A percentile compares a stretch with the other conserved stretches of the same genome.
Conservation (phyloP, 2,797 vertebrate genomes). For the Lithobates pipiens region DNA sequence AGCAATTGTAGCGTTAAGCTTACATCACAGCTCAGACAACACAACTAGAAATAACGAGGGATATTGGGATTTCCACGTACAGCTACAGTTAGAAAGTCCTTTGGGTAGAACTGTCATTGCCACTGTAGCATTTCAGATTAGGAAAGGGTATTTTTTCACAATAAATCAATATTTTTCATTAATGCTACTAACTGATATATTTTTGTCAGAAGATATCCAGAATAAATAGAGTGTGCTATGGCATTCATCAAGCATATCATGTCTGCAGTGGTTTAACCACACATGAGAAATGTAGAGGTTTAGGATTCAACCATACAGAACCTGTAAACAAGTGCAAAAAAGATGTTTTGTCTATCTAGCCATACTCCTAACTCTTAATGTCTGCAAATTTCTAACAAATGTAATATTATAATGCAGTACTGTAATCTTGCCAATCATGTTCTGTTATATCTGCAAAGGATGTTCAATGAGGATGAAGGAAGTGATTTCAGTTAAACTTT, state of each 20-base stretch:
- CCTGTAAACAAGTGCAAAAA: background rate
- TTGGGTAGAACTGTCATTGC: slow-evolving; percentile 21
- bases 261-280: slow-evolving; percentile 3
- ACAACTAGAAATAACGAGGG: background rate
- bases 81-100: background rate
- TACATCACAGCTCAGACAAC: background rate
- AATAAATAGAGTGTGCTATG: slow-evolving; percentile 20
- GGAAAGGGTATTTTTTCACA: slow-evolving; percentile 9
- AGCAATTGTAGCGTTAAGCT: background rate
- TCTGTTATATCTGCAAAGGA: too few relatives aligned
- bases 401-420: too few relatives aligned
- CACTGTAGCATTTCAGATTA: slow-evolving; percentile 24
- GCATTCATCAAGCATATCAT: slow-evolving; percentile 25
- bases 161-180: slow-evolving; percentile 45
- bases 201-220: slow-evolving; percentile 11
- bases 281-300: background rate
- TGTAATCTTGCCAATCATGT: too few relatives aligned
- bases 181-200: slow-evolving; percentile 31
- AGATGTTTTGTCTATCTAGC: background rate
- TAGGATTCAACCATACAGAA: background rate
- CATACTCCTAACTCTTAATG: too few relatives aligned
- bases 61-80: background rate
- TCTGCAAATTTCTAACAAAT: too few relatives aligned
- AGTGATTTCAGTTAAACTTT: too few relatives aligned
- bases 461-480: too few relatives aligned